Conservation (phyloP, 2,797 vertebrate species). For the Acanthornis magna region DNA sequence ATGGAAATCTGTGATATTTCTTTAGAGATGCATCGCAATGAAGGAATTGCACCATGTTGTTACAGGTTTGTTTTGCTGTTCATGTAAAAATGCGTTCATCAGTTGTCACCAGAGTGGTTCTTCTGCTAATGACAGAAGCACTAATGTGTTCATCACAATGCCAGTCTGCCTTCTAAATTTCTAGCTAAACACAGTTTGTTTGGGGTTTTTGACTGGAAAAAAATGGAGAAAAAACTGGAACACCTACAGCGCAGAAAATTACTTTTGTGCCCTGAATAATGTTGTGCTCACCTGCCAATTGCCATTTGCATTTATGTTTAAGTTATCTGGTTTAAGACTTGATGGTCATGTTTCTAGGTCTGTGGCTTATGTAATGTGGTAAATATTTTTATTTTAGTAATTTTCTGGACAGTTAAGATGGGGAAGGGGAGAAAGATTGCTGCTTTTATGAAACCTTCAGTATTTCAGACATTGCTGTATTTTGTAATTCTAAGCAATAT, state of each 20-base stretch:
- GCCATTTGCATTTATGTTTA: neutral
- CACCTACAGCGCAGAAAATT: neutral
- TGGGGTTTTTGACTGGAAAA: neutral
- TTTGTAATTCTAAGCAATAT: conserved; percentile 67
- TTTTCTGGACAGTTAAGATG: conserved; percentile 18
- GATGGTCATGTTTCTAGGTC: neutral
- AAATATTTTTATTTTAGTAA: conserved; percentile 3
- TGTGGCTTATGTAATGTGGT: neutral
- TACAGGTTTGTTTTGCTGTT: neutral
- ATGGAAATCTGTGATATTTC: neutral
- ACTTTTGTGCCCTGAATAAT: neutral
- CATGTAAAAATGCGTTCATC: neutral
- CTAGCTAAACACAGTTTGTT: neutral
- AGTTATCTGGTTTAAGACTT: neutral
- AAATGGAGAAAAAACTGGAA: neutral
- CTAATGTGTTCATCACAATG: neutral
- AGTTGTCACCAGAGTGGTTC: neutral
- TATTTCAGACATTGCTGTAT: conserved; percentile 59
- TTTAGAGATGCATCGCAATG: neutral
- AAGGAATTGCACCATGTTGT: neutral
- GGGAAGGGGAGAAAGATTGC: neutral
- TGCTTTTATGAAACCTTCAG: conserved; percentile 53
- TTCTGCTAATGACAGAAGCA: neutral
- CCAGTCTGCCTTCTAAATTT: neutral
- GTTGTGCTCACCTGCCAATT: neutral